A percentile compares a stretch with the other conserved stretches of the same genome.
These are phyloP conservation scores for Cyanoramphus novaezelandiae DNA, from an alignment of 2,113 vertebrate genomes.

Conservation along the genomic window DNA sequence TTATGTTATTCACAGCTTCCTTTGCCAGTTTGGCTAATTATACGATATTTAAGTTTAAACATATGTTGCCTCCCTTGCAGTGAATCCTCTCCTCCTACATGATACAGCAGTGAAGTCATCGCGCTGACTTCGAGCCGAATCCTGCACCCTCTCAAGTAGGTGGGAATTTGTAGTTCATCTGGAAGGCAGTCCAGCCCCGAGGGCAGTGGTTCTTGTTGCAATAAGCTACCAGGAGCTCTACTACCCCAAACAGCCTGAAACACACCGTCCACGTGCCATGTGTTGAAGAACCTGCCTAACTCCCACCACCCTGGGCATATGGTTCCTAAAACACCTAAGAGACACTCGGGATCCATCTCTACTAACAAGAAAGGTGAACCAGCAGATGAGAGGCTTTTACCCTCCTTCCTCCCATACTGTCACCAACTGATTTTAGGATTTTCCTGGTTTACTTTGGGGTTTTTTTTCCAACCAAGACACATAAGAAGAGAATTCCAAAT, in stretches of 20 bases:
- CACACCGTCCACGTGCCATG: not conserved
- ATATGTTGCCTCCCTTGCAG: conserved; percentile 69
- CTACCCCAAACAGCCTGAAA: not conserved
- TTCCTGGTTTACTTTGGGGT: not conserved
- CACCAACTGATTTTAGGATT: not conserved
- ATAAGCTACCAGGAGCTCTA: not conserved
- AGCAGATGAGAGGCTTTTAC: not conserved
- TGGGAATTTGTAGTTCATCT: conserved; percentile 18
- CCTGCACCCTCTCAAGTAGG: conserved; percentile 3
- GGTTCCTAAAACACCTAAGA: not conserved
- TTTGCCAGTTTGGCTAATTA: conserved; percentile 69
- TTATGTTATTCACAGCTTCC: conserved; percentile 68
- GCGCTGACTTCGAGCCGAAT: conserved; percentile 43
- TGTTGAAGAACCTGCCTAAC: not conserved
- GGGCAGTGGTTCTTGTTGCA: accelerated
- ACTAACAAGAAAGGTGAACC: not conserved
- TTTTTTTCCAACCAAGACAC: not conserved
- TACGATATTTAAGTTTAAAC: conserved; percentile 69
- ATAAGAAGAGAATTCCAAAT: not conserved
- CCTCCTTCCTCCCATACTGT: not conserved
- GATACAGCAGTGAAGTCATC: conserved; percentile 61
- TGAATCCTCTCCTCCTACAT: conserved; percentile 66
- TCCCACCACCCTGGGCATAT: not conserved
- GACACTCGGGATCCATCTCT: not conserved
- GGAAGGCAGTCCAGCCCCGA: not conserved